Evolutionary conservation across 2,888 invertebrate species (phyloP), one percentile per base, ranked within the genome.

Genomic region (Stegana nigrithorax): DNA sequence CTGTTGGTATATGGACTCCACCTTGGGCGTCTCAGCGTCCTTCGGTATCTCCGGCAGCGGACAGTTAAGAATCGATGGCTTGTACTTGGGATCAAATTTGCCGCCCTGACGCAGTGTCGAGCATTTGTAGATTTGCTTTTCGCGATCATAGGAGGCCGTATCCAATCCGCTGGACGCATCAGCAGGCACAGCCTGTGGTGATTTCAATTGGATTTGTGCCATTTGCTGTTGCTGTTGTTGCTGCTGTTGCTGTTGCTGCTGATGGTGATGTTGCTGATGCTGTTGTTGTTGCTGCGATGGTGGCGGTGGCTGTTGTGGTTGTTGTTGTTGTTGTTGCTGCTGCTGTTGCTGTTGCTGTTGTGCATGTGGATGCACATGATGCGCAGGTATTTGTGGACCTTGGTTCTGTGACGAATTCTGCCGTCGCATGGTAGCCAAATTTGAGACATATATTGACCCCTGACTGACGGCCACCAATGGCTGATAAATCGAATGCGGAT

Each of bases 291-390:
- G 77, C 42, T 72, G 77, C 45, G 68, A 74, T 66, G 71, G 74
- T 58, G 63, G 71, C 64, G 78, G 82, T 63, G 88, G 88, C 45
- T 69, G 75, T 66, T 72, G 74, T 58, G 63, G 71, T 64, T 78
- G 82, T 63, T 88, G 88, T 87, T 90, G 87, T 87, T 73, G 72
- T 82, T 83, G 87, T 39, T 69, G 70, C 23, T 72, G 67, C 25
- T 71, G 75, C 29, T 71, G 73, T 23, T 68, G 71, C 53, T 70
- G 73, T 44, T 66, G 71, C 44, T 69, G 55, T 47, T 73, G 77
- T 51, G 68, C 69, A 26, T 66, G 71, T 23, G 66, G 68, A 42
- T 73, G 73, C n/a, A n/a, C n/a, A 55, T 81, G 81, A 59, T 78
- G 82, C 8, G 75, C 81, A 2, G 80, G 81, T 45, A 82, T 82